Percentiles rank a stretch among this genome's conserved stretches.
Evolutionary conservation across 2,797 vertebrate species (phyloP).

Genomic region (Paramormyrops hopkinsi): DNA sequence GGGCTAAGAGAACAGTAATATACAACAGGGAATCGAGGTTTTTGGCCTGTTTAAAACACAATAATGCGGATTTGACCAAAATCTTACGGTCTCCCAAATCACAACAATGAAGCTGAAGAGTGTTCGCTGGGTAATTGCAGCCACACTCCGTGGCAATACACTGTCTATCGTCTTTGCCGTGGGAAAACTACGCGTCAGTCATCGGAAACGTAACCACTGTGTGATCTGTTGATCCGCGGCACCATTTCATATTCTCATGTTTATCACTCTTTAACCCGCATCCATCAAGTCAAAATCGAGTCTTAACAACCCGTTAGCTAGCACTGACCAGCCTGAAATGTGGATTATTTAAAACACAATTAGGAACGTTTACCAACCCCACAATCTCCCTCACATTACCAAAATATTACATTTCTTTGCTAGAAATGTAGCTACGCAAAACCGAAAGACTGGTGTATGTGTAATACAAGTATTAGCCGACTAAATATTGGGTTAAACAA

Average conservation of each 20-base stretch:
- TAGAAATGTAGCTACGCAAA: neutral
- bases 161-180: neutral
- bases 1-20: neutral
- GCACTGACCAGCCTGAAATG: neutral
- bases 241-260: neutral
- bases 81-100: neutral
- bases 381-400: neutral
- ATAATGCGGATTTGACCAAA: neutral
- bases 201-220: neutral
- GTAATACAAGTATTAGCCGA: neutral
- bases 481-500: neutral
- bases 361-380: neutral
- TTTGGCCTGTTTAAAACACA: neutral
- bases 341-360: neutral
- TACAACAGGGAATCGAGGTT: neutral
- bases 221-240: neutral
- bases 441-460: neutral
- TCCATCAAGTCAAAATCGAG: neutral
- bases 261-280: neutral
- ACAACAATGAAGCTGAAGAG: neutral
- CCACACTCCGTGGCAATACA: neutral
- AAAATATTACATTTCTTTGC: neutral
- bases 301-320: neutral
- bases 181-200: neutral
- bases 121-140: neutral